phyloP scores from a whole-genome alignment of 1,140 invertebrate species.

The Pristionchus pacificus region DNA sequence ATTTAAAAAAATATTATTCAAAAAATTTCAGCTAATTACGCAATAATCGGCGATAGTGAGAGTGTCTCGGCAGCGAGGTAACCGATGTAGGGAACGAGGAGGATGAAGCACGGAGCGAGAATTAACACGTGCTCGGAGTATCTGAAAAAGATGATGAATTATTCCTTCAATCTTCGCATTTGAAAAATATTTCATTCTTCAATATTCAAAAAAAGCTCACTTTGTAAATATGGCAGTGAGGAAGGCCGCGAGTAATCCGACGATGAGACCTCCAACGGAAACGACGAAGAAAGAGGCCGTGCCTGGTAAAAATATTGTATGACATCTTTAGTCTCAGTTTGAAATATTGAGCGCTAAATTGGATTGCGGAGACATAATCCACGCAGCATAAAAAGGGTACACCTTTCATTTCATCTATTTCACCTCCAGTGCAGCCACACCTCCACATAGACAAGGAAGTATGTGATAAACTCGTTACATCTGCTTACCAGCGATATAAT shows the following conservation, averaged over 20 bases:
- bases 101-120: conserved; percentile 50
- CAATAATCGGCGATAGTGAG: conserved; percentile 51
- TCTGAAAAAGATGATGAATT: conserved; percentile 19
- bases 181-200: too few relatives aligned
- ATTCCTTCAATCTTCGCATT: conserved; percentile 2
- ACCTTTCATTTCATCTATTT: too few relatives aligned
- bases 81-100: conserved; percentile 47
- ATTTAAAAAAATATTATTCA: not conserved
- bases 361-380: too few relatives aligned
- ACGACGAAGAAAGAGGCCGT: conserved; percentile 87
- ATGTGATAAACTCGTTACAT: too few relatives aligned
- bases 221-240: conserved; percentile 69
- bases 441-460: too few relatives aligned
- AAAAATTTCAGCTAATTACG: conserved; percentile 31
- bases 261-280: conserved; percentile 82
- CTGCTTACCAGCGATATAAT: not conserved
- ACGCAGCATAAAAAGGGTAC: too few relatives aligned
- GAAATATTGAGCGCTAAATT: too few relatives aligned
- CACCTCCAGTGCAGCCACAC: too few relatives aligned
- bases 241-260: conserved; percentile 91
- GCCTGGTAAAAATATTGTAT: conserved; percentile 67
- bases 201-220: conserved; percentile 8
- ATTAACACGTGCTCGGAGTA: conserved; percentile 37
- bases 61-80: conserved; percentile 51
- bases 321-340: too few relatives aligned